phyloP scores from a whole-genome alignment of 1,140 invertebrate genomes.

The Drosophila funebris region DNA sequence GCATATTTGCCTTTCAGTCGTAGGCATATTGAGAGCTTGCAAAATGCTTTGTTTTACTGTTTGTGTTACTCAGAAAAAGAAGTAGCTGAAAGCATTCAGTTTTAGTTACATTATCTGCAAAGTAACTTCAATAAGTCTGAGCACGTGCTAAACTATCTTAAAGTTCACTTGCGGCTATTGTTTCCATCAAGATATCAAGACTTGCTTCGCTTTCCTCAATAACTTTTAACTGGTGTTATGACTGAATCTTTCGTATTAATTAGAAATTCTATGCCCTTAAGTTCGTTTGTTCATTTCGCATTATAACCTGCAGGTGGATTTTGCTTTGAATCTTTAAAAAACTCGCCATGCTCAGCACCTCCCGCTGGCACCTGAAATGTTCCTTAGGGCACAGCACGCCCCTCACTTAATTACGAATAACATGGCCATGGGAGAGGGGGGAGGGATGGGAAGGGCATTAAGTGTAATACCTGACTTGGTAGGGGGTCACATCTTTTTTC shows the following conservation, averaged over 20 bases:
- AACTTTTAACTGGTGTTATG: slow-evolving; percentile 18
- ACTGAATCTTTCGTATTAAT: slow-evolving; percentile 29
- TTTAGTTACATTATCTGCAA: neutral
- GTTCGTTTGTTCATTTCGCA: slow-evolving; percentile 20
- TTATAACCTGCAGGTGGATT: slow-evolving; percentile 24
- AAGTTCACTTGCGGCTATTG: slow-evolving; percentile 4
- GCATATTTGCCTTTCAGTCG: neutral
- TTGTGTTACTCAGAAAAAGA: too few species aligned
- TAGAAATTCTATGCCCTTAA: slow-evolving; percentile 22
- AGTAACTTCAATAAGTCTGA: neutral
- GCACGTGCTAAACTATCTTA: neutral
- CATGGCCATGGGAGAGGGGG: slow-evolving; percentile 24
- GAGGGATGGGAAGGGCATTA: neutral
- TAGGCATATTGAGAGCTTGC: too few species aligned
- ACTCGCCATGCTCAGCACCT: slow-evolving; percentile 12
- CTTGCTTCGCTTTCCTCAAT: neutral
- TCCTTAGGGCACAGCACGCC: slow-evolving; percentile 53
- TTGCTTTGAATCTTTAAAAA: slow-evolving; percentile 14
- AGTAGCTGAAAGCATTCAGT: neutral
- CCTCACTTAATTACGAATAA: slow-evolving; percentile 66
- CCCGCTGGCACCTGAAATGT: slow-evolving; percentile 8
- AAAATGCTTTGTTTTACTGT: too few species aligned
- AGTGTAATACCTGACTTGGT: slow-evolving; percentile 4
- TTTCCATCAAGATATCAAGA: neutral
- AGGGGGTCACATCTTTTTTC: slow-evolving; percentile 70